phyloP scores from a whole-genome alignment of 2,113 vertebrate genomes.

The Pteropus alecto region DNA sequence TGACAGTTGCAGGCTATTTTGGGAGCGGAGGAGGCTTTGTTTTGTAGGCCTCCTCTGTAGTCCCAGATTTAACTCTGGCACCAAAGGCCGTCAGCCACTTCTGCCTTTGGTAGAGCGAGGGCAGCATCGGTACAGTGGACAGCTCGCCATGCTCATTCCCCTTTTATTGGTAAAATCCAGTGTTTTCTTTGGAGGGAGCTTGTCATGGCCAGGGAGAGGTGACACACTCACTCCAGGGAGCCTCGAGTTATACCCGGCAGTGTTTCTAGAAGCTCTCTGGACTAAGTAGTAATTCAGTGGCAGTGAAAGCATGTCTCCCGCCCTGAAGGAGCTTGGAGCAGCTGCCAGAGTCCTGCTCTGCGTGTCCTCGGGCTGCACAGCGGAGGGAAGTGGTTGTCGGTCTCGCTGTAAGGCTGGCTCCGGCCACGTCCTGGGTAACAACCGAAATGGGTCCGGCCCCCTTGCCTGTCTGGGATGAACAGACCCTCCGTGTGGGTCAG shows the following conservation, averaged over 20 bases:
- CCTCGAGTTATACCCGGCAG: not conserved
- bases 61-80: constrained; percentile 78
- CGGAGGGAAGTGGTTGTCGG: too few species aligned
- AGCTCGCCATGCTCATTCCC: not conserved
- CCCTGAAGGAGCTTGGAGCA: not conserved
- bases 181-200: not conserved
- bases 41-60: constrained; percentile 71
- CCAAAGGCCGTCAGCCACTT: constrained; percentile 45
- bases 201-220: not conserved
- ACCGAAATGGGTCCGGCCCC: not conserved
- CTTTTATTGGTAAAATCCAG: not conserved
- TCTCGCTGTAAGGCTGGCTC: too few species aligned
- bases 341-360: not conserved
- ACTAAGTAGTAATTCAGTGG: not conserved
- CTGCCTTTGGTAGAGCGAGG: not conserved
- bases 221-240: not conserved
- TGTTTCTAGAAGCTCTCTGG: not conserved
- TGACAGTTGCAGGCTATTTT: constrained; percentile 86
- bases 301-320: not conserved
- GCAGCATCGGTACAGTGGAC: not conserved
- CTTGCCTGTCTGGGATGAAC: not conserved
- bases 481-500: too few species aligned
- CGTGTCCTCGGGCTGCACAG: not conserved
- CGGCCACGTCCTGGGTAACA: not conserved
- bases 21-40: constrained; percentile 78